phyloP scores from a whole-genome alignment of 2,888 invertebrate genomes.

The Eurois occulta region DNA sequence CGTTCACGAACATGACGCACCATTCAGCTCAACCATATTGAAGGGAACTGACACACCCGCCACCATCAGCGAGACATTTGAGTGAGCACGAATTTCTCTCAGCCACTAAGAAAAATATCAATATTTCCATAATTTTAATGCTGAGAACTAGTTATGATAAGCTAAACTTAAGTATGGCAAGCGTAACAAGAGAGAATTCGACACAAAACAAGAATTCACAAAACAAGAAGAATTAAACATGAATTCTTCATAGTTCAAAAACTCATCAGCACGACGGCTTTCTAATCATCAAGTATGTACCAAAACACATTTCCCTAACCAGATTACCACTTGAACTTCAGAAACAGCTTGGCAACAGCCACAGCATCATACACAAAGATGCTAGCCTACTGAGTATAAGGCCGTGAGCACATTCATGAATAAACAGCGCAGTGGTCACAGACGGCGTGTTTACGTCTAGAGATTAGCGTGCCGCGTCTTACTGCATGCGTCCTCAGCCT shows the following conservation, averaged over 20 bases:
- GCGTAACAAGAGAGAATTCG: background rate
- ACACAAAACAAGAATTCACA: no score
- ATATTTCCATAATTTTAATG: no score
- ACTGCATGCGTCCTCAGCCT: conserved; percentile 55
- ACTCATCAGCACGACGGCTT: background rate
- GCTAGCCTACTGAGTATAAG: conserved; percentile 15
- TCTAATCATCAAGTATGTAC: background rate
- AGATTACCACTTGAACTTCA: background rate
- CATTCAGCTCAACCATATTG: no score
- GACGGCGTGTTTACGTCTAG: conserved; percentile 80
- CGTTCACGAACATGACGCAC: no score
- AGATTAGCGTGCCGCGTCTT: conserved; percentile 80
- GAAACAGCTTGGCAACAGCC: conserved; percentile 1
- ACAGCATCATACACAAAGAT: conserved; percentile 20
- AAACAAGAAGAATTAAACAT: no score
- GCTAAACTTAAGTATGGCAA: background rate
- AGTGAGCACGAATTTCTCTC: no score
- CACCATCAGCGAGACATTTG: no score
- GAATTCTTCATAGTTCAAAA: background rate
- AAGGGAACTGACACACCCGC: no score
- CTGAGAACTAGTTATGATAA: no score
- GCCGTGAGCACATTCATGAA: conserved; percentile 50
- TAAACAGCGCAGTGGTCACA: conserved; percentile 62
- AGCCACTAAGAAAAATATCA: no score
- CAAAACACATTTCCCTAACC: background rate